Evolutionary conservation across 2,113 vertebrate genomes (phyloP).

Genomic region (Atherinomorus stipes): DNA sequence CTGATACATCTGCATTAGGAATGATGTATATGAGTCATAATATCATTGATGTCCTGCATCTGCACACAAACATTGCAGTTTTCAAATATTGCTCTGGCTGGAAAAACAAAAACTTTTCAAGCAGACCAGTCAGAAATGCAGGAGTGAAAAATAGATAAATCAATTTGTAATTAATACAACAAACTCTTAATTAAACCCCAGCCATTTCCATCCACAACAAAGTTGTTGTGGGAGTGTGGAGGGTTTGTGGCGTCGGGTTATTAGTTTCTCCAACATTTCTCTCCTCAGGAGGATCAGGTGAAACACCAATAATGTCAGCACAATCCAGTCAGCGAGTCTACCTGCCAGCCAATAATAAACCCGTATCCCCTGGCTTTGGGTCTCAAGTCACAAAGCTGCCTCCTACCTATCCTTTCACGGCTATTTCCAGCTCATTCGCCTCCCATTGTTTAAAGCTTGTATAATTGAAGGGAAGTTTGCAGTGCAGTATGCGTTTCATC

Average conservation of each 20-base stretch:
- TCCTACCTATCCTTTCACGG: conserved; percentile 57
- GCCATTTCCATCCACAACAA: conserved; percentile 75
- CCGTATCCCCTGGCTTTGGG: conserved; percentile 73
- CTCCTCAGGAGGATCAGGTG: conserved; percentile 74
- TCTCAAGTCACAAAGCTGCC: conserved; percentile 73
- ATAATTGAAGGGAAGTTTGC: conserved; percentile 38
- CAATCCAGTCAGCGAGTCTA: conserved; percentile 81
- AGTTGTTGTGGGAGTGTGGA: conserved; percentile 69
- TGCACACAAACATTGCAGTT: conserved; percentile 50
- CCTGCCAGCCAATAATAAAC: conserved; percentile 83
- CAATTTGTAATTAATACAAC: conserved; percentile 81
- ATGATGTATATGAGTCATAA: conserved; percentile 67
- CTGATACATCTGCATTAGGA: conserved; percentile 46
- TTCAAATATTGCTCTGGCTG: conserved; percentile 30
- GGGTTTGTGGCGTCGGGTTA: conserved; percentile 77
- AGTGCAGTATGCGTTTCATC: not conserved
- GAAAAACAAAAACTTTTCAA: conserved; percentile 56
- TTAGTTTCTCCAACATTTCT: conserved; percentile 78
- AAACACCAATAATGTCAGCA: conserved; percentile 84
- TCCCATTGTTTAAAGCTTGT: conserved; percentile 52
- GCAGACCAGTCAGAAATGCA: conserved; percentile 56
- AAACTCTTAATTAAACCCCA: conserved; percentile 79
- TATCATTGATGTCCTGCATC: conserved; percentile 58
- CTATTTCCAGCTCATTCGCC: conserved; percentile 67
- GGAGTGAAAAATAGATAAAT: conserved; percentile 70